A percentile compares a stretch with the other conserved stretches of the same genome.
Conservation (phyloP, 2,888 invertebrate genomes). For the Stenotaenia linearis region DNA sequence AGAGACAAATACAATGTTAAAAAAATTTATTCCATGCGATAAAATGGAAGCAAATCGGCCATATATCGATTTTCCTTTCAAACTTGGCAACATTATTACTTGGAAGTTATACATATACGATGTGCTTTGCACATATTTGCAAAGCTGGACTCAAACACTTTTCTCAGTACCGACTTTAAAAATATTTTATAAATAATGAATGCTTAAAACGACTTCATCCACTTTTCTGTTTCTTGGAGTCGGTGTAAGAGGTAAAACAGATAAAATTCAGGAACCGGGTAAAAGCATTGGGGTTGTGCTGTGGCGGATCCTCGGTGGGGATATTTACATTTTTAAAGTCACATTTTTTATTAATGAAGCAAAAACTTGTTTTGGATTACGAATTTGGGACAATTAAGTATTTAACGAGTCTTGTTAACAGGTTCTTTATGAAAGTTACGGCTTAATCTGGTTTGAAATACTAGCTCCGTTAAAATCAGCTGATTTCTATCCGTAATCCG, state of each 20-base stretch:
- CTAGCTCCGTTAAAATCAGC: too few relatives aligned
- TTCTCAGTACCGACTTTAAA: too few relatives aligned
- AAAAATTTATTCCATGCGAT: not conserved
- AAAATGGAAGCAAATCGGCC: not conserved
- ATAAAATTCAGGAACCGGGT: too few relatives aligned
- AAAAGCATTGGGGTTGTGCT: not conserved
- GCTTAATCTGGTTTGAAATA: too few relatives aligned
- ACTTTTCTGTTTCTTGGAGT: too few relatives aligned
- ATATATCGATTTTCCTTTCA: not conserved
- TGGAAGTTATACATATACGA: not conserved
- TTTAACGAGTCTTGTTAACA: not conserved
- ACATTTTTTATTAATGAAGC: not conserved
- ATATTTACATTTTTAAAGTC: not conserved
- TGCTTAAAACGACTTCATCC: too few relatives aligned
- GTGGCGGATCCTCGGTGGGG: not conserved
- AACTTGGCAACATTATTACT: not conserved
- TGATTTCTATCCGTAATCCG: too few relatives aligned
- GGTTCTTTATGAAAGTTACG: not conserved
- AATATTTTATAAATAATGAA: too few relatives aligned
- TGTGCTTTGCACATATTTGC: too few relatives aligned
- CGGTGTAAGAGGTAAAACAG: too few relatives aligned
- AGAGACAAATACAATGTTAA: not conserved
- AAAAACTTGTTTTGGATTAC: not conserved
- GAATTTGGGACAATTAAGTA: not conserved
- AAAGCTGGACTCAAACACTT: too few relatives aligned